Evolutionary conservation across 2,888 invertebrate species (phyloP).

Genomic region (Dione vanillae): DNA sequence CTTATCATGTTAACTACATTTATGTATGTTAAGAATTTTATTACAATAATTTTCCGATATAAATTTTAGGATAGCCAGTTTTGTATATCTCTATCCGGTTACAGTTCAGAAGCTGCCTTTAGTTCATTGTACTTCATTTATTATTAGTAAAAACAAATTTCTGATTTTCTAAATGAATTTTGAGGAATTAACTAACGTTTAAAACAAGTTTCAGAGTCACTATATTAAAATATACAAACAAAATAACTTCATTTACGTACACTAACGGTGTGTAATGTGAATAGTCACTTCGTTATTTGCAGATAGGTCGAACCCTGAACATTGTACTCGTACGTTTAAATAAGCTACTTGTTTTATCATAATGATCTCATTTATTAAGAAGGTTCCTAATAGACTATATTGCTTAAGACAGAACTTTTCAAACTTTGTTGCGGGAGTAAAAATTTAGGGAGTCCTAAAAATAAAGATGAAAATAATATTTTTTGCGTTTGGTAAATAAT

Average conservation of each 20-base stretch:
- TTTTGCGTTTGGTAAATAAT: too few relatives aligned
- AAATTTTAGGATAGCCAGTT: too few relatives aligned
- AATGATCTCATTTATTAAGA: constrained; percentile 30
- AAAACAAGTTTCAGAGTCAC: not conserved
- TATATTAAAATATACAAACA: not conserved
- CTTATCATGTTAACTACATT: too few relatives aligned
- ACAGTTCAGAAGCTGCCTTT: too few relatives aligned
- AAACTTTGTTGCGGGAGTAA: not conserved
- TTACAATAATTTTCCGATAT: too few relatives aligned
- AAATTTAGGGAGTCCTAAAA: not conserved
- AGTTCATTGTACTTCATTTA: too few relatives aligned
- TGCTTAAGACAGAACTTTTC: not conserved
- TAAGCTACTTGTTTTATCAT: constrained; percentile 17
- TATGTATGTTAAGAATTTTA: too few relatives aligned
- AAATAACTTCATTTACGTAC: not conserved
- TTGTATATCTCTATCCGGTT: too few relatives aligned
- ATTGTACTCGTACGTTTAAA: not conserved
- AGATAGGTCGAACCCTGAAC: constrained; percentile 25
- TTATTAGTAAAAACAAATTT: too few relatives aligned
- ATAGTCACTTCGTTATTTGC: constrained; percentile 10
- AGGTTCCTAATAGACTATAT: constrained; percentile 19
- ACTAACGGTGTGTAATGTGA: not conserved
- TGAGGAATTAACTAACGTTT: too few relatives aligned
- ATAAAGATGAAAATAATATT: too few relatives aligned
- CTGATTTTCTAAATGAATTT: too few relatives aligned